Evolutionary conservation across 2,888 invertebrate genomes (phyloP), one percentile per base, ranked within the genome.

Genomic region (Steinernema hermaphroditum): DNA sequence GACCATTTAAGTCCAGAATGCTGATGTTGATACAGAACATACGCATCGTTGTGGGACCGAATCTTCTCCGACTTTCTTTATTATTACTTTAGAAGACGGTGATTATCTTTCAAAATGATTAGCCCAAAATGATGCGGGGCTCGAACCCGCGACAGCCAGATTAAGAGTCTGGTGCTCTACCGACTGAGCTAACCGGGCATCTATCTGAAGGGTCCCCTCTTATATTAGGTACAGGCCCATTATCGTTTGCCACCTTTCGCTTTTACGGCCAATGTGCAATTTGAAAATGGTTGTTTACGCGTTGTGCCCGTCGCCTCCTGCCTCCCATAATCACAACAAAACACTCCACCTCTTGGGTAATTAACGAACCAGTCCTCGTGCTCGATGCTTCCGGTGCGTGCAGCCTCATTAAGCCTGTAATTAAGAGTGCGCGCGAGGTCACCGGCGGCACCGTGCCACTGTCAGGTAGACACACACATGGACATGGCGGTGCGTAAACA

Each of bases 151-250:
- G 80, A 80, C 80, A 81, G 76, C 80, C 81, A 81, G 81, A 82
- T 81, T 81, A 81, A 81, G 81, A 83, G 81, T 81, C 81, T 81
- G 82, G 81, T 81, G 81, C 81, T 81, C 83, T 81, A 81, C 81
- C 81, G 81, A 81, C 81, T 81, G 81, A 81, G 81, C 81, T 81
- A 81, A 81, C 81, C 79, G 78, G 78, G 80, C 80, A n/a, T n/a
- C n/a, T n/a, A n/a, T n/a, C n/a, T n/a, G n/a, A n/a, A n/a, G n/a
- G n/a, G n/a, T n/a, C n/a, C n/a, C n/a, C n/a, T n/a, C n/a, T n/a
- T n/a, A n/a, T n/a, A n/a, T n/a, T n/a, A n/a, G n/a, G n/a, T n/a
- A 37, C 37, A 37, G 37, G 37, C n/a, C n/a, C n/a, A n/a, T 37
- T 37, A 4, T 37, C 6, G 6, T 37, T 37, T 37, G 6, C 37